These are phyloP conservation scores for Melanotaenia boesemani DNA, from an alignment of 2,797 vertebrate genomes.

Conservation along the genomic window DNA sequence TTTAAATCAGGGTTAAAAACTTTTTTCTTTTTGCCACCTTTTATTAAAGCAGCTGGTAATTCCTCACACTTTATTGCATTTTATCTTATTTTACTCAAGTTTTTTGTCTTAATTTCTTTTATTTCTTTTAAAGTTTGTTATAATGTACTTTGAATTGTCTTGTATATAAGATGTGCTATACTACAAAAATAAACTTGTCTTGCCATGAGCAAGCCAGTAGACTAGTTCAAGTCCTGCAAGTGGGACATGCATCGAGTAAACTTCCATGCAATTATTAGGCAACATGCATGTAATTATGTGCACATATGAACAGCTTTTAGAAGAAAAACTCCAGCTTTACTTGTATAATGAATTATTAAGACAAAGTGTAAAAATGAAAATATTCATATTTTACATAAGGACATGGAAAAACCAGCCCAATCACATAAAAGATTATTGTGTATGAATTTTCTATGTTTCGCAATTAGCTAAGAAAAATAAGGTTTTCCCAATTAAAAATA, in stretches of 20 bases:
- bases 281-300: too few relatives aligned
- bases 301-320: neutral
- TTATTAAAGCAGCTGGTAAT: too few relatives aligned
- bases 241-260: neutral
- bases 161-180: too few relatives aligned
- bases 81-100: too few relatives aligned
- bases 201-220: neutral
- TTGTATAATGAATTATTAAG: neutral
- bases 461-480: neutral
- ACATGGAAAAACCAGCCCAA: neutral
- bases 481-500: neutral
- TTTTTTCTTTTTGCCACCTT: too few relatives aligned
- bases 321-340: neutral
- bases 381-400: neutral
- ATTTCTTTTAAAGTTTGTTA: too few relatives aligned
- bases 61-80: too few relatives aligned
- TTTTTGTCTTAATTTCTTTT: too few relatives aligned
- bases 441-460: neutral
- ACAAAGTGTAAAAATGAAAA: neutral
- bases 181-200: too few relatives aligned
- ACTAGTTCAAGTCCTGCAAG: neutral
- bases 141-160: too few relatives aligned
- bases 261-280: neutral
- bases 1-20: too few relatives aligned
- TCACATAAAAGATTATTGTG: neutral